Percentiles rank a stretch among this genome's conserved stretches.
phyloP scores from a whole-genome alignment of 2,888 invertebrate species.

The Nomada flava region DNA sequence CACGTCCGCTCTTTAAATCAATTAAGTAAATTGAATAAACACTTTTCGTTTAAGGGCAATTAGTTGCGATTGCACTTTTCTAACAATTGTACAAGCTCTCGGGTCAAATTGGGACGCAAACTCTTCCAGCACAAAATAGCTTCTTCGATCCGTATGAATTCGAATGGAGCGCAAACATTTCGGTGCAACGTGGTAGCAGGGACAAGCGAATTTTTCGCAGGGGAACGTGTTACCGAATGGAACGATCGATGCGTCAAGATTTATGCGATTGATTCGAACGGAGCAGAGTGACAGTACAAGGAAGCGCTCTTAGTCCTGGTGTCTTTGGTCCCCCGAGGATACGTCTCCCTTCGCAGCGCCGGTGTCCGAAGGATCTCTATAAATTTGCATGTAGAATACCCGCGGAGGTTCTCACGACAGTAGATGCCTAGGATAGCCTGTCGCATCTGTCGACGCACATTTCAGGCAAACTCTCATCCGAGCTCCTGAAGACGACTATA shows the following conservation, averaged over 20 bases:
- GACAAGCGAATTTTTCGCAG: constrained; percentile 65
- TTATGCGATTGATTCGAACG: constrained; percentile 84
- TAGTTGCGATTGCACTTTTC: too few species aligned
- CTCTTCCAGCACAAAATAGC: neutral
- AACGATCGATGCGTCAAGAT: constrained; percentile 79
- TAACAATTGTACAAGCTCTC: too few species aligned
- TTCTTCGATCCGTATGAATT: neutral
- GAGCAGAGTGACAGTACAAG: constrained; percentile 84
- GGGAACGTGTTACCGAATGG: constrained; percentile 67
- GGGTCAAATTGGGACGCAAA: too few species aligned
- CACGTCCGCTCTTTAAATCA: too few species aligned
- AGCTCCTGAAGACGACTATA: constrained; percentile 35
- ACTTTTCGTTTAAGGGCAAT: too few species aligned
- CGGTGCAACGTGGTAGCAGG: constrained; percentile 21
- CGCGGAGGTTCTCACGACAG: constrained; percentile 77
- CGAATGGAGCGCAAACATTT: constrained; percentile 12
- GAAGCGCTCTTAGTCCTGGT: constrained; percentile 84
- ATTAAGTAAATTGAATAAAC: too few species aligned
- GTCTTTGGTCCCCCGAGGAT: constrained; percentile 80
- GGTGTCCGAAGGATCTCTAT: constrained; percentile 84
- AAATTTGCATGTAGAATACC: constrained; percentile 84
- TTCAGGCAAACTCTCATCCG: constrained; percentile 36
- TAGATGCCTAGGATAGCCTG: constrained; percentile 59
- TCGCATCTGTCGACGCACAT: constrained; percentile 70
- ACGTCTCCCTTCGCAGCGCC: constrained; percentile 76